Percentiles rank a stretch among this genome's conserved stretches.
These are phyloP conservation scores for Eupithecia subfuscata DNA, from an alignment of 2,888 invertebrate species.

Conservation along the genomic window DNA sequence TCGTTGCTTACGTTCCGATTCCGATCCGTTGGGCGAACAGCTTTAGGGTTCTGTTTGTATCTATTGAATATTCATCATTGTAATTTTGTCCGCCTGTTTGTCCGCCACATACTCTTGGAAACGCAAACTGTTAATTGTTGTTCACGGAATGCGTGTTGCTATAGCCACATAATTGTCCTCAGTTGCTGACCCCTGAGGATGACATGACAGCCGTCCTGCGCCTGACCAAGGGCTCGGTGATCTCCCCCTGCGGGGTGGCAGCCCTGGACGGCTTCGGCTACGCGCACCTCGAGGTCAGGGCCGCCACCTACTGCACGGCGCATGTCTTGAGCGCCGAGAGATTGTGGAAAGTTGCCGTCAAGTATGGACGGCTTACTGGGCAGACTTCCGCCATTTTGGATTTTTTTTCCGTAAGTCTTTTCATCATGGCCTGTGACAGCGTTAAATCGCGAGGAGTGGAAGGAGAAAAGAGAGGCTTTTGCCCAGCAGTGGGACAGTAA, in stretches of 20 bases:
- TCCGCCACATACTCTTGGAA: too few relatives aligned
- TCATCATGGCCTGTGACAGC: too few relatives aligned
- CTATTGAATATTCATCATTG: too few relatives aligned
- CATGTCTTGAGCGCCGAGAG: constrained; percentile 59
- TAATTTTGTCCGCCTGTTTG: too few relatives aligned
- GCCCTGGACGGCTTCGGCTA: constrained; percentile 55
- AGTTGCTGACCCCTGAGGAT: constrained; percentile 76
- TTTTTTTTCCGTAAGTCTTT: constrained; percentile 55
- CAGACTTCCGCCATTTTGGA: constrained; percentile 54
- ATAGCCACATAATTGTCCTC: neutral
- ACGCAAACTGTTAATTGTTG: too few relatives aligned
- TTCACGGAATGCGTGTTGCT: too few relatives aligned
- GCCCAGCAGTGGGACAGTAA: too few relatives aligned
- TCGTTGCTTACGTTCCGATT: too few relatives aligned
- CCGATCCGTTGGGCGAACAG: too few relatives aligned
- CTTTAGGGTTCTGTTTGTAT: too few relatives aligned
- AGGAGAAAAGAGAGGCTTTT: too few relatives aligned
- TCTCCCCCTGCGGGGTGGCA: constrained; percentile 60
- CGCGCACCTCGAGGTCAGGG: constrained; percentile 65
- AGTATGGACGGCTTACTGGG: constrained; percentile 54
- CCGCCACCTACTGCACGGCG: constrained; percentile 74
- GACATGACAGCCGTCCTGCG: constrained; percentile 70
- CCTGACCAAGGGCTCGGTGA: constrained; percentile 66
- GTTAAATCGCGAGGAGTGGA: too few relatives aligned
- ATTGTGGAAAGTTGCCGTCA: constrained; percentile 63